A percentile compares a stretch with the other conserved stretches of the same genome.
These are phyloP conservation scores for Nomada goodeniana DNA, from an alignment of 2,888 invertebrate genomes.

Conservation along the genomic window DNA sequence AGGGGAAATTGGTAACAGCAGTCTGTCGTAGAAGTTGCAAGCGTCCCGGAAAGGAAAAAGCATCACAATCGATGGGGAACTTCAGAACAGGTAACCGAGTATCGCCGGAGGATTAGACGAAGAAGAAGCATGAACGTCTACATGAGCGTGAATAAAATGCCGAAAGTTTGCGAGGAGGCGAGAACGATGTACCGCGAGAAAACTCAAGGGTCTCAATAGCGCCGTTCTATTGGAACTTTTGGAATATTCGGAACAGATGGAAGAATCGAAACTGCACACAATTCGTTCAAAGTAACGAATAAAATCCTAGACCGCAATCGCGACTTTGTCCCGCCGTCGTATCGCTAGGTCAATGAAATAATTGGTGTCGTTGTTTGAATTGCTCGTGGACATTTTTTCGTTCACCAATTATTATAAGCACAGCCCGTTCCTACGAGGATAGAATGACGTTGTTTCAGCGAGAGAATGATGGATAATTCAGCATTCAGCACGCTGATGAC, in stretches of 20 bases:
- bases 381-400: not conserved
- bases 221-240: conserved; percentile 43
- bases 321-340: not conserved
- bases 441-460: not conserved
- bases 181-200: conserved; percentile 27
- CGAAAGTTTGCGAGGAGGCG: conserved; percentile 30
- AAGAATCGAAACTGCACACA: conserved; percentile 28
- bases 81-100: conserved; percentile 44
- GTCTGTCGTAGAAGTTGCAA: conserved; percentile 16
- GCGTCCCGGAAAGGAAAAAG: conserved; percentile 13
- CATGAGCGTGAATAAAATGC: conserved; percentile 43
- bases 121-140: conserved; percentile 31
- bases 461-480: not conserved
- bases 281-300: too few species aligned
- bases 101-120: conserved; percentile 39
- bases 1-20: conserved; percentile 22
- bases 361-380: conserved; percentile 11
- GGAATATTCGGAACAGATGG: conserved; percentile 33
- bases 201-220: conserved; percentile 38
- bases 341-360: conserved; percentile 30
- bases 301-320: not conserved
- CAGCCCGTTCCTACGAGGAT: not conserved
- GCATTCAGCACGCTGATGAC: not conserved
- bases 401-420: not conserved
- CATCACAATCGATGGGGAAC: conserved; percentile 43